Percentiles rank a stretch among this genome's conserved stretches.
phyloP scores from a whole-genome alignment of 2,888 invertebrate genomes.

The Dastarcus helophoroides region DNA sequence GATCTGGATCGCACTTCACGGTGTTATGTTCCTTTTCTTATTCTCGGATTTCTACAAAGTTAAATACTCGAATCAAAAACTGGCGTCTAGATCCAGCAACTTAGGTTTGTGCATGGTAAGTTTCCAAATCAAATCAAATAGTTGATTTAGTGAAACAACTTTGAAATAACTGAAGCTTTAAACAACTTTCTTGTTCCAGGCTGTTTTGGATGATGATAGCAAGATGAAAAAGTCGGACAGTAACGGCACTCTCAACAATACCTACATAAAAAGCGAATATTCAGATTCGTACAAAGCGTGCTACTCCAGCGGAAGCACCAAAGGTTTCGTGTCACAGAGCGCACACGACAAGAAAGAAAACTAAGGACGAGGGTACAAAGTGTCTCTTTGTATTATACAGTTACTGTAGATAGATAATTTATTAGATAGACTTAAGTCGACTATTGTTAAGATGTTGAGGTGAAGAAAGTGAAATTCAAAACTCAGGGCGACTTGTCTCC shows the following conservation, averaged over 20 bases:
- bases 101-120: slow-evolving; percentile 62
- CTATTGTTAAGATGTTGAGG: not conserved
- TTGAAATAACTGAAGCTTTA: too few species aligned
- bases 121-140: too few species aligned
- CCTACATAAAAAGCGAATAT: slow-evolving; percentile 43
- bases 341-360: slow-evolving; percentile 21
- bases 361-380: slow-evolving; percentile 12
- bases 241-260: slow-evolving; percentile 31
- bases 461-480: not conserved
- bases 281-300: slow-evolving; percentile 48
- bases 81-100: slow-evolving; percentile 22
- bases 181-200: slow-evolving; percentile 41
- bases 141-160: too few species aligned
- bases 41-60: slow-evolving; percentile 92
- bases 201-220: slow-evolving; percentile 46
- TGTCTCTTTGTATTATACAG: not conserved
- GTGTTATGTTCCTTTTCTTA: slow-evolving; percentile 84
- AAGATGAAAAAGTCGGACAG: slow-evolving; percentile 30
- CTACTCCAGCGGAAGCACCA: slow-evolving; percentile 51
- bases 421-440: slow-evolving; percentile 8
- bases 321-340: slow-evolving; percentile 44
- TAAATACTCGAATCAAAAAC: slow-evolving; percentile 49
- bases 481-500: too few species aligned
- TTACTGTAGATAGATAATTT: slow-evolving; percentile 6
- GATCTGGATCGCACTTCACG: slow-evolving; percentile 91